Conservation (phyloP, 2,888 invertebrate species). For the Microplitis deprimator region DNA sequence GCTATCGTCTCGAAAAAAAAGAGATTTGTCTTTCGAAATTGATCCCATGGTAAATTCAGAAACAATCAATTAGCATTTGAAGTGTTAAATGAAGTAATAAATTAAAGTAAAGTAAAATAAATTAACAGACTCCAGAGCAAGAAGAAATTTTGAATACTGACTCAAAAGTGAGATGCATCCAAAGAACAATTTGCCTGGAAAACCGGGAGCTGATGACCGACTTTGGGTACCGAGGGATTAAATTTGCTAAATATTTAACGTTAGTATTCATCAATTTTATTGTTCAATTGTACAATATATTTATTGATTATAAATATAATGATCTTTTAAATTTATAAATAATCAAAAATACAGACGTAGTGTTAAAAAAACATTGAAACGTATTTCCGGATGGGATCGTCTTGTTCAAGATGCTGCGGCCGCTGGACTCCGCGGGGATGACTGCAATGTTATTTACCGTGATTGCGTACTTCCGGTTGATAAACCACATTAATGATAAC, state of each 20-base stretch:
- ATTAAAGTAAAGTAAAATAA: not conserved
- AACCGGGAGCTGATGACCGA: conserved; percentile 61
- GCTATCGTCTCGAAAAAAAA: conserved; percentile 59
- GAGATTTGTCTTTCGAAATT: conserved; percentile 57
- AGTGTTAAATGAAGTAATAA: not conserved
- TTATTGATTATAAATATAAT: not conserved
- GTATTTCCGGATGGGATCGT: conserved; percentile 63
- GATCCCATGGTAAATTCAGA: conserved; percentile 53
- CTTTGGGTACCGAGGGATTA: conserved; percentile 59
- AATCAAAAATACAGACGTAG: conserved; percentile 50
- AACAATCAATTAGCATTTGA: not conserved
- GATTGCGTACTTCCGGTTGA: conserved; percentile 55
- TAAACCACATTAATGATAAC: conserved; percentile 15
- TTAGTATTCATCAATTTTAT: conserved; percentile 51
- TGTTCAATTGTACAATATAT: not conserved
- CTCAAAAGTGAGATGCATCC: conserved; percentile 65
- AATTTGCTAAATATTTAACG: conserved; percentile 65
- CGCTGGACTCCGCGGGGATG: conserved; percentile 63
- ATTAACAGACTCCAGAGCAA: conserved; percentile 61
- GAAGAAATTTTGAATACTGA: conserved; percentile 62
- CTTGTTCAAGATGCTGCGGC: conserved; percentile 65
- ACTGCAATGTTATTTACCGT: conserved; percentile 65
- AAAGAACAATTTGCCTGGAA: conserved; percentile 64
- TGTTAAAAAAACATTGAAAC: conserved; percentile 58
- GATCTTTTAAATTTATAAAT: not conserved